These are phyloP conservation scores for Brachyhypopomus occidentalis DNA, from an alignment of 2,113 vertebrate genomes.

Conservation along the genomic window DNA sequence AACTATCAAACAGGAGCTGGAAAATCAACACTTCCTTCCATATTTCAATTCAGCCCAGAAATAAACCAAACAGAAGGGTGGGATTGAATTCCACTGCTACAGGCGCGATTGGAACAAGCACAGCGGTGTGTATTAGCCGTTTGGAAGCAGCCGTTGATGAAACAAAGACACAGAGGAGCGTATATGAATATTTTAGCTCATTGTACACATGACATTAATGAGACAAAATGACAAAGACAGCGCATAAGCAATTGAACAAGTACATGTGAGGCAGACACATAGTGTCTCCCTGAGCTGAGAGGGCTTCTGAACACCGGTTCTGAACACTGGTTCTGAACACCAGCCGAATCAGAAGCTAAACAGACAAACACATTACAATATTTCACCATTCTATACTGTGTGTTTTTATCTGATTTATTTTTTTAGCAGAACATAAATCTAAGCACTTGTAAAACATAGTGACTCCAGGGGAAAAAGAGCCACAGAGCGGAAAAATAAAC, in stretches of 20 bases:
- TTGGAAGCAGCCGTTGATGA: conserved; percentile 59
- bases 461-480: conserved; percentile 13
- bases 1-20: conserved; percentile 50
- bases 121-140: conserved; percentile 51
- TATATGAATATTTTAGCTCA: conserved; percentile 63
- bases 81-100: conserved; percentile 43
- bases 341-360: conserved; percentile 40
- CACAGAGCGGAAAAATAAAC: conserved; percentile 32
- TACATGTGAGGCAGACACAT: conserved; percentile 41
- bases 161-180: conserved; percentile 56
- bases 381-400: conserved; percentile 17
- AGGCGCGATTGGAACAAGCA: conserved; percentile 54
- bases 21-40: conserved; percentile 53
- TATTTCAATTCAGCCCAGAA: conserved; percentile 58
- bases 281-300: conserved; percentile 47
- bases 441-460: conserved; percentile 52
- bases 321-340: too few species aligned
- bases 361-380: conserved; percentile 38
- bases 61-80: conserved; percentile 53
- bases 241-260: conserved; percentile 48
- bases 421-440: conserved; percentile 34
- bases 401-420: conserved; percentile 26
- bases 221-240: conserved; percentile 57
- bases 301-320: too few species aligned
- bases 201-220: conserved; percentile 59